Evolutionary conservation across 2,888 invertebrate species (phyloP).

Genomic region (Nymphalis urticae): DNA sequence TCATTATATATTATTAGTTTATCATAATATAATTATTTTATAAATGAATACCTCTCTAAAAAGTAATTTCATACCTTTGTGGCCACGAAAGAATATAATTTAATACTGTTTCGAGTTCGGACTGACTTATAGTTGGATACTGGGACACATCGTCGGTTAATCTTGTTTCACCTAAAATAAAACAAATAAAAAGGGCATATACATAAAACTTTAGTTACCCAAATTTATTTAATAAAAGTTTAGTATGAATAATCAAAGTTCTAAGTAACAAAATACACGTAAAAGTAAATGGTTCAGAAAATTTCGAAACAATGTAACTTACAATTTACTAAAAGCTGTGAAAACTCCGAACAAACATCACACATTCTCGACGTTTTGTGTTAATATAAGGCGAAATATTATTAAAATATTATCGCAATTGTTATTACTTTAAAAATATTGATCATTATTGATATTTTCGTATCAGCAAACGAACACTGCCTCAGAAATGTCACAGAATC

Average conservation of each 20-base stretch:
- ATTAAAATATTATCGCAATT: conserved; percentile 70
- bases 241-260: conserved; percentile 7
- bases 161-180: conserved; percentile 90
- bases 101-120: conserved; percentile 91
- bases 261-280: conserved; percentile 24
- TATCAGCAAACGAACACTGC: conserved; percentile 76
- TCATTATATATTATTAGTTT: too few species aligned
- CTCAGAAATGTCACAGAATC: conserved; percentile 74
- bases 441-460: conserved; percentile 79
- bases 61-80: conserved; percentile 84
- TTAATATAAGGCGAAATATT: conserved; percentile 67
- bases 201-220: background rate
- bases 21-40: background rate
- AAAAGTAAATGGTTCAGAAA: conserved; percentile 54
- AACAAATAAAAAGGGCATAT: conserved; percentile 45
- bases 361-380: conserved; percentile 86
- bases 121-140: conserved; percentile 87
- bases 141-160: conserved; percentile 89
- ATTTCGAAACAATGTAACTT: conserved; percentile 79
- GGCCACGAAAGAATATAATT: conserved; percentile 95
- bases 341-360: conserved; percentile 97
- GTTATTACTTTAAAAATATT: conserved; percentile 63
- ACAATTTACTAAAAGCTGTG: conserved; percentile 90
- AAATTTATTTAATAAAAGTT: conserved; percentile 14
- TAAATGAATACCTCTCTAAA: background rate